Percentiles rank a stretch among this genome's conserved stretches.
Evolutionary conservation across 2,888 invertebrate genomes (phyloP).

Genomic region (Lasius platythorax): DNA sequence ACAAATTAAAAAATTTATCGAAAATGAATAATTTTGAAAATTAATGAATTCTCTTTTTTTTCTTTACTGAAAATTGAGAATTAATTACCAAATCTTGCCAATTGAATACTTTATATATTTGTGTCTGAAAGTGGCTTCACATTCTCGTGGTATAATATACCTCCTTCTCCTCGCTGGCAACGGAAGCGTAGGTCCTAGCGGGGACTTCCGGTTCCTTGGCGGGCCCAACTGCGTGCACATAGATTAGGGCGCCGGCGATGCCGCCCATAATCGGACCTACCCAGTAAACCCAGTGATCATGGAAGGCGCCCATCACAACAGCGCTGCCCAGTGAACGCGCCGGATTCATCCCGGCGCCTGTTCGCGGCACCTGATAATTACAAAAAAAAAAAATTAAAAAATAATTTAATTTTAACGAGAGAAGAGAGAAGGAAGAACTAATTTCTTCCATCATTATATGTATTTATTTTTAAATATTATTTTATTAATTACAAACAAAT

Average conservation of each 20-base stretch:
- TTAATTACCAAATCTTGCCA: background rate
- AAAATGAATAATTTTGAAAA: background rate
- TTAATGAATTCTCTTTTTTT: background rate
- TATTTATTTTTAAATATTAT: background rate
- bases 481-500: background rate
- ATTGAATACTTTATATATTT: background rate
- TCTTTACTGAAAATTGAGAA: background rate
- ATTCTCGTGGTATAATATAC: conserved; percentile 75
- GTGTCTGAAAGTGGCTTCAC: conserved; percentile 27
- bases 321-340: conserved; percentile 96
- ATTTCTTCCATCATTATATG: background rate
- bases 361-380: conserved; percentile 87
- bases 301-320: conserved; percentile 91
- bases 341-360: conserved; percentile 97
- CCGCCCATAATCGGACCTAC: conserved; percentile 95
- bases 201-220: conserved; percentile 81
- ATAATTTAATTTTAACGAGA: background rate
- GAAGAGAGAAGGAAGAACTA: background rate
- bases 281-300: conserved; percentile 97
- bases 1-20: background rate
- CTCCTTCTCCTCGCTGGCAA: conserved; percentile 86
- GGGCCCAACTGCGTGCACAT: conserved; percentile 88
- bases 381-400: background rate
- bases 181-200: conserved; percentile 82
- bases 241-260: conserved; percentile 91